Percentiles rank a stretch among this genome's conserved stretches.
phyloP scores from a whole-genome alignment of 2,888 invertebrate genomes.

The Drosophila nr. fundita region DNA sequence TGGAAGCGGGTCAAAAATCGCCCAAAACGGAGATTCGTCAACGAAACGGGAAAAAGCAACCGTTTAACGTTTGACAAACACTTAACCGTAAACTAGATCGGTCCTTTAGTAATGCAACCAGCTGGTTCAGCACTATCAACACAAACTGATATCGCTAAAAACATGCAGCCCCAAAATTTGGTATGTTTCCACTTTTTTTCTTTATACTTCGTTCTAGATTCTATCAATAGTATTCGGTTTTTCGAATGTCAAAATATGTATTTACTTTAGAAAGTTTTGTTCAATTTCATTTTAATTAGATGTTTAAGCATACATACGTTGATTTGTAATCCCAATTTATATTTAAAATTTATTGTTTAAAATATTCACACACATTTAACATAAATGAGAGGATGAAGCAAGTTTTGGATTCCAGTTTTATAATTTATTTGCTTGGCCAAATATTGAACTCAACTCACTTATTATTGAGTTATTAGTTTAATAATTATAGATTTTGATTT shows the following conservation, averaged over 20 bases:
- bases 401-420: slow-evolving; percentile 3
- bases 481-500: slow-evolving; percentile 7
- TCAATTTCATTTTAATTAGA: not conserved
- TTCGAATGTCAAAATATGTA: slow-evolving; percentile 4
- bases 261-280: not conserved
- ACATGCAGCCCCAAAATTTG: slow-evolving; percentile 84
- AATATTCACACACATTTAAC: not conserved
- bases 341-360: not conserved
- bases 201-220: not conserved
- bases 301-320: not conserved
- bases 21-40: slow-evolving; percentile 69
- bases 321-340: not conserved
- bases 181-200: slow-evolving; percentile 60
- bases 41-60: slow-evolving; percentile 22
- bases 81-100: slow-evolving; percentile 19
- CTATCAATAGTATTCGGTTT: slow-evolving; percentile 2
- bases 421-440: slow-evolving; percentile 21
- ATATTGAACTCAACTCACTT: not conserved
- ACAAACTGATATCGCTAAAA: slow-evolving; percentile 80
- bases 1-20: slow-evolving; percentile 76
- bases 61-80: slow-evolving; percentile 40
- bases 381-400: not conserved
- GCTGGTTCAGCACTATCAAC: slow-evolving; percentile 75
- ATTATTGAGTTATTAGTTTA: not conserved
- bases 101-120: slow-evolving; percentile 79